Evolutionary conservation across 2,888 invertebrate genomes (phyloP).

Genomic region (Hypercompe scribonia): DNA sequence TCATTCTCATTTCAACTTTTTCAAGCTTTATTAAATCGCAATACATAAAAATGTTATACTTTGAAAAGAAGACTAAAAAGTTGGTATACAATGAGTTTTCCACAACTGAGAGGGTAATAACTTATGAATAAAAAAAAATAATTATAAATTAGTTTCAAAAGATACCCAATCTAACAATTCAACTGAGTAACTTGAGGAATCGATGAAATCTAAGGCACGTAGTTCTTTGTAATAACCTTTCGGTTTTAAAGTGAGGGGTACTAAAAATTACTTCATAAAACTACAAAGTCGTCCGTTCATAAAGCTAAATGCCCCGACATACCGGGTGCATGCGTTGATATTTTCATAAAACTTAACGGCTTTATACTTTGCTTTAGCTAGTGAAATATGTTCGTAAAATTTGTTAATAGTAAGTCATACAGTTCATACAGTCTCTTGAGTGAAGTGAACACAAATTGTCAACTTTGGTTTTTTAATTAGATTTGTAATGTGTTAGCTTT

Average conservation of each 20-base stretch:
- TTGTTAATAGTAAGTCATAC: constrained; percentile 13
- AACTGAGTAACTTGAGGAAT: neutral
- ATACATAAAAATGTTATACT: no score
- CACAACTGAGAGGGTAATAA: neutral
- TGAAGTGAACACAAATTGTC: constrained; percentile 5
- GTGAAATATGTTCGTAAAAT: constrained; percentile 15
- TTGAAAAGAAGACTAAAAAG: no score
- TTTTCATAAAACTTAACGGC: constrained; percentile 17
- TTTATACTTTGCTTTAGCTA: neutral
- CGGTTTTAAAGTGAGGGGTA: neutral
- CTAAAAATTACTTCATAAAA: neutral
- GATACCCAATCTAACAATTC: neutral
- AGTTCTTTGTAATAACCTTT: neutral
- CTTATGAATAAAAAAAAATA: neutral
- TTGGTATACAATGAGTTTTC: no score
- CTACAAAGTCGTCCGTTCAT: constrained; percentile 5
- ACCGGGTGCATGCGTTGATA: constrained; percentile 1
- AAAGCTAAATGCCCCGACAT: constrained; percentile 8
- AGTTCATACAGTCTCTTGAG: neutral
- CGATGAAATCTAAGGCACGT: neutral
- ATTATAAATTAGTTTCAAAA: neutral
- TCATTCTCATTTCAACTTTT: neutral
- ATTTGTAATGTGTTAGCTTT: neutral
- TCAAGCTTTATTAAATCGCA: neutral
- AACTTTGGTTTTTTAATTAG: neutral